Conservation (phyloP, 30 jellyfish, hydroid and myxozoan species). For the Phacellophora camtschatica region DNA sequence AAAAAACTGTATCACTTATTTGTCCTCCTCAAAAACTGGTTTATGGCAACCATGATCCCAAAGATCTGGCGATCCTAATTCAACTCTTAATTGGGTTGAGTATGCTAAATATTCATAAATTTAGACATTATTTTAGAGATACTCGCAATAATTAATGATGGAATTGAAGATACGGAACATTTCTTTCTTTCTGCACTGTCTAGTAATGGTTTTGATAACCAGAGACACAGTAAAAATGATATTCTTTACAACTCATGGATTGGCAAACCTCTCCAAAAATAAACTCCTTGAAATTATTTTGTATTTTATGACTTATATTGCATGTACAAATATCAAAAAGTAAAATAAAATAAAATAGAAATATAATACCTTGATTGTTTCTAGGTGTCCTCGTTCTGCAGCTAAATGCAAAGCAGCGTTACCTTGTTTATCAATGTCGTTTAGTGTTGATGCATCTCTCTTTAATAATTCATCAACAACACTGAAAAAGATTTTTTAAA, state of each 20-base stretch:
- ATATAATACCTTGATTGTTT: conserved; percentile 31
- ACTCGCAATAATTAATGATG: not conserved
- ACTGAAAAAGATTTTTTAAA: not conserved
- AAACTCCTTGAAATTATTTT: too few relatives aligned
- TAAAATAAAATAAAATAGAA: too few relatives aligned
- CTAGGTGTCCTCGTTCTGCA: conserved; percentile 74
- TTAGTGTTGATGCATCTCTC: conserved; percentile 79
- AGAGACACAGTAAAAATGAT: too few relatives aligned
- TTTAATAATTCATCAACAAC: conserved; percentile 77
- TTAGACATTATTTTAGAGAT: not conserved
- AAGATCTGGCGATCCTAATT: not conserved
- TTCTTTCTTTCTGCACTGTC: too few relatives aligned
- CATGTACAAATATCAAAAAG: too few relatives aligned
- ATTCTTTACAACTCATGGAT: too few relatives aligned
- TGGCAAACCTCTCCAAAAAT: too few relatives aligned
- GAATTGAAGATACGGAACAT: not conserved
- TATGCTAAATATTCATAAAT: not conserved
- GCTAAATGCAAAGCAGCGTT: conserved; percentile 91
- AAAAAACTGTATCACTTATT: not conserved
- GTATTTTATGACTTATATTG: too few relatives aligned
- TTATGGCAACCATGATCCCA: not conserved
- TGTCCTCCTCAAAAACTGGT: not conserved
- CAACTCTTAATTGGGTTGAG: not conserved
- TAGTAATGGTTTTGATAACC: too few relatives aligned
- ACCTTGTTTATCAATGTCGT: conserved; percentile 87